phyloP scores from a whole-genome alignment of 2,113 vertebrate genomes.

The Heterocephalus glaber region DNA sequence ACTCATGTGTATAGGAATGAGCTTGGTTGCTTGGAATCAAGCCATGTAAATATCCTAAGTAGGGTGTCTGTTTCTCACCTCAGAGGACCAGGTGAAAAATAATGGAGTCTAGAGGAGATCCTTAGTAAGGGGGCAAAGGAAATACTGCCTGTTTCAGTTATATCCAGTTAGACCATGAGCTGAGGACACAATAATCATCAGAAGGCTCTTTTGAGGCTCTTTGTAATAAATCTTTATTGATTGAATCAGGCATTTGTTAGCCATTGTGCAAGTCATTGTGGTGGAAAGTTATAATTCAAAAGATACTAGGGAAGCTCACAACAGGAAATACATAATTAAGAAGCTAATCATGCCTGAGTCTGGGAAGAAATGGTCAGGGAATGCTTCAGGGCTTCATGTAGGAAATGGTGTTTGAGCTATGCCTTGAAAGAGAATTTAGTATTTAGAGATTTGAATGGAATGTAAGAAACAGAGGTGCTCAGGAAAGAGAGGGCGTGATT shows the following conservation, averaged over 20 bases:
- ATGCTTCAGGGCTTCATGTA: neutral
- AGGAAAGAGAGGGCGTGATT: neutral
- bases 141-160: neutral
- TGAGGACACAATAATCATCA: neutral
- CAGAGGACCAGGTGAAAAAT: neutral
- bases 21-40: neutral
- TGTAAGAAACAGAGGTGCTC: neutral
- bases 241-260: neutral
- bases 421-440: neutral
- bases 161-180: neutral
- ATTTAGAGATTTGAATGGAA: neutral
- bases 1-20: neutral
- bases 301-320: neutral
- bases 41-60: neutral
- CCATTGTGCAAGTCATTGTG: neutral
- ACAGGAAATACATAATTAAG: neutral
- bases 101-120: neutral
- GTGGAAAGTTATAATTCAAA: neutral
- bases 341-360: neutral
- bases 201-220: neutral
- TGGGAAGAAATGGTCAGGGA: neutral
- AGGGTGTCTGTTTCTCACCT: conserved; percentile 1
- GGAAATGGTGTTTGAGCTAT: neutral
- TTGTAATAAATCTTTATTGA: neutral
- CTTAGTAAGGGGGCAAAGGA: neutral